A percentile compares a stretch with the other conserved stretches of the same genome.
Evolutionary conservation across 2,888 invertebrate species (phyloP).

Genomic region (Hemithea aestivaria): DNA sequence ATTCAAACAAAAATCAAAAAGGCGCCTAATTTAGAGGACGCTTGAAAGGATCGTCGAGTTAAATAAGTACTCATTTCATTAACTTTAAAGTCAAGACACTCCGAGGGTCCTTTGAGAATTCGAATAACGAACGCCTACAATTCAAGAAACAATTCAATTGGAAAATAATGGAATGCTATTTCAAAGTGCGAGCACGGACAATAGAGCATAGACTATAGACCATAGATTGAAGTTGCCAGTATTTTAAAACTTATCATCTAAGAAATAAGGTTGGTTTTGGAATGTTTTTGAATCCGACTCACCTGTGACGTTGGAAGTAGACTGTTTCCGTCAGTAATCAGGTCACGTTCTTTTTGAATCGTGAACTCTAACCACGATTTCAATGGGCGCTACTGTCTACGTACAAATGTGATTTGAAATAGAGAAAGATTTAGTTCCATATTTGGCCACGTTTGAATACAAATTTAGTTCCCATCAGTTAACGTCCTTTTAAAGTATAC

Average conservation of each 20-base stretch:
- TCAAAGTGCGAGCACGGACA: slow-evolving; percentile 53
- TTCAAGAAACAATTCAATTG: slow-evolving; percentile 47
- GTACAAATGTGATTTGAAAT: too few relatives aligned
- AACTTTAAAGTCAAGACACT: slow-evolving; percentile 21
- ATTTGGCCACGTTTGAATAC: too few relatives aligned
- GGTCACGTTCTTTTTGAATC: slow-evolving; percentile 76
- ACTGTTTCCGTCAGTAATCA: slow-evolving; percentile 73
- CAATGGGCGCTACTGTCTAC: too few relatives aligned
- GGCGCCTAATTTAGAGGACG: slow-evolving; percentile 12
- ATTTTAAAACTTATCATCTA: slow-evolving; percentile 36
- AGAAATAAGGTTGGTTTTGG: slow-evolving; percentile 40
- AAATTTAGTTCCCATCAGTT: too few relatives aligned
- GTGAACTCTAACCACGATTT: too few relatives aligned
- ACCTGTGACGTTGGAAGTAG: slow-evolving; percentile 59
- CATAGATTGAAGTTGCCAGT: too few relatives aligned
- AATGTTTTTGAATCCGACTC: slow-evolving; percentile 17
- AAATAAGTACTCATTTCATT: slow-evolving; percentile 25
- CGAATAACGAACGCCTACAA: slow-evolving; percentile 39
- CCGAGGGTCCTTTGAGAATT: slow-evolving; percentile 25
- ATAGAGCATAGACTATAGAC: slow-evolving; percentile 55
- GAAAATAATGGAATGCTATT: slow-evolving; percentile 48
- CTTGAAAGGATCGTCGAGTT: slow-evolving; percentile 20
- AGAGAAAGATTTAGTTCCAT: too few relatives aligned
- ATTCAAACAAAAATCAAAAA: slow-evolving; percentile 10
- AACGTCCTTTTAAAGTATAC: too few relatives aligned